These are phyloP conservation scores for Gallinago jamesoni DNA, from an alignment of 2,113 vertebrate genomes.

Conservation along the genomic window DNA sequence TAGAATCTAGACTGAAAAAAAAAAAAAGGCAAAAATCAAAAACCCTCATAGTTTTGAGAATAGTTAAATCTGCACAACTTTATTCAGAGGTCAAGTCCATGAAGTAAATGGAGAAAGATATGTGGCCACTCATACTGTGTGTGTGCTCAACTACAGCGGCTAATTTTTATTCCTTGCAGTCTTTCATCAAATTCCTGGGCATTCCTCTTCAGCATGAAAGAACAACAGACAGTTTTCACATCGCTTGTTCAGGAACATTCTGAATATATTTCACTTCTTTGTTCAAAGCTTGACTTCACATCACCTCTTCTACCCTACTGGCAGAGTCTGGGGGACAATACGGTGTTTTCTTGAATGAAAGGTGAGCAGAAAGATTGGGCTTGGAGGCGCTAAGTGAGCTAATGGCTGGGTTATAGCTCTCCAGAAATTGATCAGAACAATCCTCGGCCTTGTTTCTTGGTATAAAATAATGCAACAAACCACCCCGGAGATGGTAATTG, in stretches of 20 bases:
- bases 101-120: not conserved
- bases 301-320: not conserved
- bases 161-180: not conserved
- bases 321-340: not conserved
- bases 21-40: not conserved
- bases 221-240: not conserved
- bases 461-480: not conserved
- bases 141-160: not conserved
- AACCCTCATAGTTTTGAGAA: not conserved
- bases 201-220: not conserved
- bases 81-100: not conserved
- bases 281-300: not conserved
- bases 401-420: not conserved
- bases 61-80: not conserved
- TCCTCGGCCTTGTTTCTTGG: not conserved
- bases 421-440: not conserved
- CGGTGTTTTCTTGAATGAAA: not conserved
- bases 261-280: not conserved
- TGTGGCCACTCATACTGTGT: not conserved
- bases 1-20: not conserved
- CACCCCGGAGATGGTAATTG: not conserved
- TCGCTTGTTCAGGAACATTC: not conserved
- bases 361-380: not conserved
- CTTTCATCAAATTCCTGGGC: not conserved
- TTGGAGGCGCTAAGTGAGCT: not conserved